phyloP scores from a whole-genome alignment of 2,113 vertebrate genomes.

The Sialia sialis region DNA sequence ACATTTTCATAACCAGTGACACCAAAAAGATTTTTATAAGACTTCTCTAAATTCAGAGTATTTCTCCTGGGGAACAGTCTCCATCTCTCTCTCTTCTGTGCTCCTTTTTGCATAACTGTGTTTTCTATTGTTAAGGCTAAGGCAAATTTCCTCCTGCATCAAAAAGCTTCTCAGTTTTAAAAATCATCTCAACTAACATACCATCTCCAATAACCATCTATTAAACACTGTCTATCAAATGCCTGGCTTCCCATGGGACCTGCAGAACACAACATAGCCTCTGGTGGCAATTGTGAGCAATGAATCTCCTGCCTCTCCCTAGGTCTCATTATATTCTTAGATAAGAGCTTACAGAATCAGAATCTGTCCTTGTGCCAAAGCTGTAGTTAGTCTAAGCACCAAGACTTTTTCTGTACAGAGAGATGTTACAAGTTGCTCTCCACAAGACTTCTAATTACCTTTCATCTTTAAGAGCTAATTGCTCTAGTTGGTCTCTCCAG shows the following conservation, averaged over 20 bases:
- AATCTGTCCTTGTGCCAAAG: neutral
- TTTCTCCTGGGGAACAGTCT: neutral
- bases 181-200: neutral
- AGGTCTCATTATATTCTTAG: neutral
- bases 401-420: neutral
- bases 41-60: neutral
- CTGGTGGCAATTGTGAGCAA: neutral
- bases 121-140: neutral
- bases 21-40: neutral
- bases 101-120: neutral
- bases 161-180: neutral
- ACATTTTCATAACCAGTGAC: neutral
- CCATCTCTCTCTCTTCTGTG: neutral
- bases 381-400: neutral
- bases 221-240: neutral
- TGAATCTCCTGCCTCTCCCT: neutral
- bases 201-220: neutral
- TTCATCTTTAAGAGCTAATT: conserved; percentile 76
- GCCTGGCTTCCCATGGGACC: neutral
- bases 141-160: neutral
- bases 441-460: conserved; percentile 72
- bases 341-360: neutral
- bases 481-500: conserved; percentile 83
- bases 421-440: neutral
- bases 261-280: neutral